A percentile compares a stretch with the other conserved stretches of the same genome.
These are phyloP conservation scores for Hypanus sabinus DNA, from an alignment of 2,113 vertebrate genomes.

Conservation along the genomic window DNA sequence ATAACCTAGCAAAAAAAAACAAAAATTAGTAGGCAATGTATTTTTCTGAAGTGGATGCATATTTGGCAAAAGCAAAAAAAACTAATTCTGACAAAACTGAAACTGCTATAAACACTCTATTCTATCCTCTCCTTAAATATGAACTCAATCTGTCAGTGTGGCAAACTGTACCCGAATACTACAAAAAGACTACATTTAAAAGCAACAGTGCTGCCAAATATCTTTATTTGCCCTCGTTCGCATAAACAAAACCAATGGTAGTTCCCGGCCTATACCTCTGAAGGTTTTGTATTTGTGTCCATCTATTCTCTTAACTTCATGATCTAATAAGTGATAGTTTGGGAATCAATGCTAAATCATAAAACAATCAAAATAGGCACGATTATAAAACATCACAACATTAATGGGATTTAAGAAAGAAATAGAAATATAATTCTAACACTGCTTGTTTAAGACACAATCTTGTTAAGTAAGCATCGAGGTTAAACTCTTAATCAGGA, in stretches of 20 bases:
- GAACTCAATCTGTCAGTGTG: not conserved
- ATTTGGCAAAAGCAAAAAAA: not conserved
- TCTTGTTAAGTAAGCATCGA: not conserved
- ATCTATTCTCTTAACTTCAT: not conserved
- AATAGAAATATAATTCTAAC: not conserved
- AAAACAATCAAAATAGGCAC: not conserved
- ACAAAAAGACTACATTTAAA: not conserved
- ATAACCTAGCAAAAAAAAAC: slow-evolving; percentile 53
- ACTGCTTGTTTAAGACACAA: not conserved
- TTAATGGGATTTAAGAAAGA: not conserved
- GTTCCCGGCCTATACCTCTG: not conserved
- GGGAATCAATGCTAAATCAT: not conserved
- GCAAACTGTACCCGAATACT: not conserved
- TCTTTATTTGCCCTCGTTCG: not conserved
- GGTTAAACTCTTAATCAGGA: not conserved
- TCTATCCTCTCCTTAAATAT: not conserved
- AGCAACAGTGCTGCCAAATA: not conserved
- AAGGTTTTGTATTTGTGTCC: not conserved
- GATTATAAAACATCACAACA: not conserved
- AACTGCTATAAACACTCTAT: not conserved
- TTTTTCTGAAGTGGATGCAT: not conserved
- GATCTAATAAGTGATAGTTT: not conserved
- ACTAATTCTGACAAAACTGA: no score
- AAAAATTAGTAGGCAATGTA: not conserved
- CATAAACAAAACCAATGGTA: not conserved